Evolutionary conservation across 2,888 invertebrate genomes (phyloP).

Genomic region (Didymodactylos carnosus): DNA sequence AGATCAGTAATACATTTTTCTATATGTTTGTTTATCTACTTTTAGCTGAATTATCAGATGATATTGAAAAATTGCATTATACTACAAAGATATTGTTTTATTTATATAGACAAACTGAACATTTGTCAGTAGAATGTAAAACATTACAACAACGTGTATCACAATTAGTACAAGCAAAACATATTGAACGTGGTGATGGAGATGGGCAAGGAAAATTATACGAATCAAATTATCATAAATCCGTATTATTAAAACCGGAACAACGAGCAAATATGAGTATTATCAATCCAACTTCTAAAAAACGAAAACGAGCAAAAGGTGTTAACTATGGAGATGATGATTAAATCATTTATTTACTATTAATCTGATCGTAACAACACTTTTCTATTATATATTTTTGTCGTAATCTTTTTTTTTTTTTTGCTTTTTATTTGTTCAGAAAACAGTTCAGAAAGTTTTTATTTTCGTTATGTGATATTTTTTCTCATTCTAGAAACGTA

Average conservation of each 20-base stretch:
- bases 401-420: too few relatives aligned
- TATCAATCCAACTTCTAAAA: neutral
- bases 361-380: too few relatives aligned
- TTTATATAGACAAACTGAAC: neutral
- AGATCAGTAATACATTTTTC: too few relatives aligned
- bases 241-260: neutral
- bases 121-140: neutral
- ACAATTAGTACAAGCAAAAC: neutral
- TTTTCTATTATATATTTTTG: too few relatives aligned
- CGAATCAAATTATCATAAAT: neutral
- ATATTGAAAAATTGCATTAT: neutral
- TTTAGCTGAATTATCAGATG: neutral
- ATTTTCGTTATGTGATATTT: too few relatives aligned
- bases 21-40: too few relatives aligned
- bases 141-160: neutral
- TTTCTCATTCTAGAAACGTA: too few relatives aligned
- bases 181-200: neutral
- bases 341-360: too few relatives aligned
- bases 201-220: neutral
- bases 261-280: neutral
- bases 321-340: neutral
- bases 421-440: too few relatives aligned
- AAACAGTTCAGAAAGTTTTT: too few relatives aligned
- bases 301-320: neutral
- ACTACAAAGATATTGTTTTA: neutral